These are phyloP conservation scores for Intellagama lesueurii DNA, from an alignment of 2,797 vertebrate species.

Conservation along the genomic window DNA sequence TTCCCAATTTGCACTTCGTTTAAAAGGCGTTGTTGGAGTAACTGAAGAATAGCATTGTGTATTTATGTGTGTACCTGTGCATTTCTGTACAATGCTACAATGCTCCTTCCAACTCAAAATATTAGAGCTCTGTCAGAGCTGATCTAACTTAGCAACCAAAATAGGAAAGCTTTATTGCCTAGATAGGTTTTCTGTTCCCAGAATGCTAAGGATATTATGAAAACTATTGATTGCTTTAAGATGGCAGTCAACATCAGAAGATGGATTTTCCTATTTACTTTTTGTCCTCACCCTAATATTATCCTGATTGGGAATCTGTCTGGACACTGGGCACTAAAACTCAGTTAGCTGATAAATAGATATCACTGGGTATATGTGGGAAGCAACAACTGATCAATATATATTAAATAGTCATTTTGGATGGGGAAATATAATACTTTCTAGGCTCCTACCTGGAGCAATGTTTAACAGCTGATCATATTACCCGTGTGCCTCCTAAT, in stretches of 20 bases:
- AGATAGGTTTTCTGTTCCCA: constrained; percentile 60
- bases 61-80: background rate
- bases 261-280: constrained; percentile 62
- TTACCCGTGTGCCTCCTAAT: constrained; percentile 62
- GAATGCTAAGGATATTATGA: constrained; percentile 58
- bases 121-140: constrained; percentile 6
- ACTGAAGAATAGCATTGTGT: background rate
- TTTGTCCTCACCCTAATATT: constrained; percentile 55
- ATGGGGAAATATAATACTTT: constrained; percentile 64
- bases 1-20: background rate
- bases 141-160: constrained; percentile 68
- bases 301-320: constrained; percentile 64
- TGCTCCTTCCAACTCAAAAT: constrained; percentile 12
- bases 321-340: constrained; percentile 53
- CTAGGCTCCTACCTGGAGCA: constrained; percentile 42
- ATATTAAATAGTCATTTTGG: constrained; percentile 66
- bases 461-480: constrained; percentile 62
- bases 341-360: constrained; percentile 62
- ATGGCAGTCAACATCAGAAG: constrained; percentile 55
- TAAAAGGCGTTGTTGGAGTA: background rate
- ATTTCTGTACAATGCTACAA: fast-evolving
- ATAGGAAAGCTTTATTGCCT: constrained; percentile 58
- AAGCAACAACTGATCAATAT: constrained; percentile 59
- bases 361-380: constrained; percentile 43
- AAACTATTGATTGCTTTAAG: constrained; percentile 63